Evolutionary conservation across 2,888 invertebrate genomes (phyloP), one percentile per base, ranked within the genome.

Genomic region (Hemicrepidius hirtus): DNA sequence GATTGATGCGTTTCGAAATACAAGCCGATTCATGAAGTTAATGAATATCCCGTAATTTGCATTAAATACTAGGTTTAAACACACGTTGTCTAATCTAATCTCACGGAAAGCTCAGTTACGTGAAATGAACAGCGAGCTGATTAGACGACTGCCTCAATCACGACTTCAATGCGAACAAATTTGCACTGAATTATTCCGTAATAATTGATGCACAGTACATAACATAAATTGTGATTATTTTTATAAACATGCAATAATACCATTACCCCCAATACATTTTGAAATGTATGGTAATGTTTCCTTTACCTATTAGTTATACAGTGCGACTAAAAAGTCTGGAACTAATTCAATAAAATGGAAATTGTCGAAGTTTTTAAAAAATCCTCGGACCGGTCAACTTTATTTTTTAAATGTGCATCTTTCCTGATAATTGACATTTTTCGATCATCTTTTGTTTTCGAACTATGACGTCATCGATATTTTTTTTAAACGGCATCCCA

Each of bases 41-140:
- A 62, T 62, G 62, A 62, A 62, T 62, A 62, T 62, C 13, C 21
- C 21, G 46, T 44, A 41, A 62, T 44, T 62, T 62, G 44, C 62
- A 57, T 62, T 62, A 44, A 62, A 13, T 28, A 59, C 9, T 28
- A 16, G 44, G 16, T 28, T 32, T 28, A 28, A 62, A 40, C 44
- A 21, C 28, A 62, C n/a, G 62, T 32, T 32, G 32, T 32, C 62
- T 44, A 44, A 28, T 44, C 44, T 44, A 46, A 40, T 59, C 32
- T 62, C 40, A 44, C 18, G 44, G 28, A 44, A 44, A 41, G 41
- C 24, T 21, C 9, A 13, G 40, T 62, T 62, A 62, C 60, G 41
- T 60, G 60, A 40, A 60, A 16, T 44, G 44, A 24, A 62, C n/a
- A 44, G 21, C 41, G 12, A 13, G 1, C 24, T 62, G 62, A 62